These are phyloP conservation scores for Aramus guarauna DNA, from an alignment of 2,113 vertebrate genomes.

Conservation along the genomic window DNA sequence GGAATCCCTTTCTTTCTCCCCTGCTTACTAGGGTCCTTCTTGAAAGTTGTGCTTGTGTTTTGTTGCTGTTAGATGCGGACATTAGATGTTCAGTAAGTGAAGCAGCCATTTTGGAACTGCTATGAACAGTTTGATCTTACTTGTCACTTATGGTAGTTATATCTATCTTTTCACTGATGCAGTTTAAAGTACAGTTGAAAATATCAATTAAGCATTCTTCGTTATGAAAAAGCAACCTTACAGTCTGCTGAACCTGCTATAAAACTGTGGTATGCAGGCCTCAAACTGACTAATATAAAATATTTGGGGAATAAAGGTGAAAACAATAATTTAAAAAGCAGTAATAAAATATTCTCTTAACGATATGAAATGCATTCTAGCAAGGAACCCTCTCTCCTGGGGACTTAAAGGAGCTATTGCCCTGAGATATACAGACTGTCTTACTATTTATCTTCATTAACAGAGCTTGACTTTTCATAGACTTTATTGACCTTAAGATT, in stretches of 20 bases:
- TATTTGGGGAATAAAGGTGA: neutral
- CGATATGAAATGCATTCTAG: neutral
- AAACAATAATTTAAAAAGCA: neutral
- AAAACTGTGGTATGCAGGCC: neutral
- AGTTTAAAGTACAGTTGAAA: neutral
- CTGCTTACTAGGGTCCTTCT: neutral
- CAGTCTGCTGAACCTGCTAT: neutral
- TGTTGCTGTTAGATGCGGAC: neutral
- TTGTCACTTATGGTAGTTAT: neutral
- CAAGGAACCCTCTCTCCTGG: neutral
- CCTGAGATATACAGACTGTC: neutral
- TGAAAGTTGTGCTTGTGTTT: neutral
- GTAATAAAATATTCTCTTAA: neutral
- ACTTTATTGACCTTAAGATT: neutral
- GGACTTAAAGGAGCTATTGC: neutral
- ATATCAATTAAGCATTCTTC: neutral
- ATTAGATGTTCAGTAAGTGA: neutral
- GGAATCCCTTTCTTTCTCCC: neutral
- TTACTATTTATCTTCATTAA: neutral
- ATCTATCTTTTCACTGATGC: neutral
- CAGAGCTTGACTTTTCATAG: neutral
- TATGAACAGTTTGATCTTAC: neutral
- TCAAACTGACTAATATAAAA: neutral
- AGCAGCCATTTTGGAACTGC: neutral
- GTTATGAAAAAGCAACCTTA: neutral